Evolutionary conservation across 2,797 vertebrate genomes (phyloP), one percentile per base, ranked within the genome.

Genomic region (Sternotherus odoratus): DNA sequence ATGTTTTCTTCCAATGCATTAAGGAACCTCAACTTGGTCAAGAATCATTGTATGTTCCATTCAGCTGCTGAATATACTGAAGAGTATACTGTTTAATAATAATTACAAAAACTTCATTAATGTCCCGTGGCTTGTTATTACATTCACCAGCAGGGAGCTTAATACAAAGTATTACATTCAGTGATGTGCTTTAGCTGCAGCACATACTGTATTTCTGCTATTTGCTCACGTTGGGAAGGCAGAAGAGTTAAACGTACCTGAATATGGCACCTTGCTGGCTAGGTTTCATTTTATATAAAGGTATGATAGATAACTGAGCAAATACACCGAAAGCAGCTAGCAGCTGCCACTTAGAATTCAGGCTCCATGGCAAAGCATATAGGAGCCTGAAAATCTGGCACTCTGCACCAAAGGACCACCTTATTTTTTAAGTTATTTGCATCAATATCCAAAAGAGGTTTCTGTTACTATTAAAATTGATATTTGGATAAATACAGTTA

Each of bases 61-160:
- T 26, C 81, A 89, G 33, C 16, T 74, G 63, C 46, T 85, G 72
- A 46, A 80, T 6, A 24, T 24, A 72, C 33, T 36, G 5, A 81
- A 72, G 21, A 30, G 19, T 1, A 90, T 53, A 56, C 49, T 86
- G 33, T 49, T 56, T 86, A 39, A 50, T 23, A 80, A 83, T 56
- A 46, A 79, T 30, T 57, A 74, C 30, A 78, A 80, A 92, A 85
- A 83, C 4, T 26, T 90, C 90, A 26, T 50, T 82, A 87, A 26
- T 30, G 28, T 28, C n/a, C 63, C 36, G 17, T 8, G 10, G 7
- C 60, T 92, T 74, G 53, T 15, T 84, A 87, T 12, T 79, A 75
- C 77, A 39, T 5, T 87, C 87, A 82, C 66, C 91, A 89, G 79
- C 88, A 16, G 28, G 12, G 43, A 92, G 7, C 36, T 82, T 78